Percentiles rank a stretch among this genome's conserved stretches.
Conservation (phyloP, 2,113 vertebrate genomes). For the Sinocyclocheilus anophthalmus region DNA sequence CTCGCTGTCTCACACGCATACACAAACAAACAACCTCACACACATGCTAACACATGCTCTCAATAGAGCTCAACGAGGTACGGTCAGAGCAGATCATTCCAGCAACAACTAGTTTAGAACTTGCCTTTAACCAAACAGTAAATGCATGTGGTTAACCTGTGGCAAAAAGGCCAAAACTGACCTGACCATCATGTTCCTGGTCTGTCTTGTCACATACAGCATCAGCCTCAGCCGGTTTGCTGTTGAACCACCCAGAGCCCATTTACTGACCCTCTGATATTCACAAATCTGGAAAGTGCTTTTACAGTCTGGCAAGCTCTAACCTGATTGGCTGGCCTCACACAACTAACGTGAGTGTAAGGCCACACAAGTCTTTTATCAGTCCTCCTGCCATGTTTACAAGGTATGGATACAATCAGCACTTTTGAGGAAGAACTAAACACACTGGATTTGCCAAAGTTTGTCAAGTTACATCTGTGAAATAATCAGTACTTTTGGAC, state of each 20-base stretch:
- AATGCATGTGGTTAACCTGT: background rate
- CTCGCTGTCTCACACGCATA: conserved; percentile 6
- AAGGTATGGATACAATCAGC: background rate
- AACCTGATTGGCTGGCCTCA: background rate
- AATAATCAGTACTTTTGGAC: background rate
- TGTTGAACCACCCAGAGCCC: background rate
- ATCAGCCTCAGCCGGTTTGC: background rate
- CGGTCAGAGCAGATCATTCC: background rate
- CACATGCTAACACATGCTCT: background rate
- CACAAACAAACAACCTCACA: background rate
- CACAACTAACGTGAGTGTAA: background rate
- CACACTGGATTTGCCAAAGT: background rate
- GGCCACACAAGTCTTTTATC: background rate
- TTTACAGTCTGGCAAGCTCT: background rate
- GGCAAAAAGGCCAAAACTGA: background rate
- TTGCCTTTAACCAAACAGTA: background rate
- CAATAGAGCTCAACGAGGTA: background rate
- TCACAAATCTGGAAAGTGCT: background rate
- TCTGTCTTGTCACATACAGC: background rate
- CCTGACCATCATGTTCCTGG: background rate
- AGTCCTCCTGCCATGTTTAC: background rate
- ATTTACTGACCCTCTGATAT: background rate
- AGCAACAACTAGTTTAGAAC: background rate
- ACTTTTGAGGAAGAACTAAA: background rate
- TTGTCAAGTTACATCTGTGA: background rate